Evolutionary conservation across 2,888 invertebrate genomes (phyloP), one percentile per base, ranked within the genome.

Genomic region (Amphipyra berbera): DNA sequence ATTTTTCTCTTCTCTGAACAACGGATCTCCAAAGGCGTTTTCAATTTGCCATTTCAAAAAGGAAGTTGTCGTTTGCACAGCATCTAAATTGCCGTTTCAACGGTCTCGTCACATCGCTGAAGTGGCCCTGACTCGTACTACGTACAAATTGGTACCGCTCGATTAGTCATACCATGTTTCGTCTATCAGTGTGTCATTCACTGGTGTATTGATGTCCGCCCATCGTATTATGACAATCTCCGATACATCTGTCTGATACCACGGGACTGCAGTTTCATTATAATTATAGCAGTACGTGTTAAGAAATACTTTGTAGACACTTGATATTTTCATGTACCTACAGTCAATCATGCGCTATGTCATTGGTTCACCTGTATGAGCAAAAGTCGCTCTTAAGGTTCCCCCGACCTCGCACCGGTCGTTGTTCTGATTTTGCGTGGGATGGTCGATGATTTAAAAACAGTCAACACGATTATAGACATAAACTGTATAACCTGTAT

Each of bases 1-100:
- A 47, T 60, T 66, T 49, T 62, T 44, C 38, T 21, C 45, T 59
- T 40, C 40, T 46, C 58, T 53, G 47, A 15, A 68, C 68, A 81
- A 63, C 64, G 57, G 66, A 66, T 53, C 73, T 63, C 60, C 68
- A 71, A 69, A 74, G 59, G 47, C 69, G 68, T 73, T 81, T 80
- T 76, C 73, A 76, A 81, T 82, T 78, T 68, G 78, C 83, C 69
- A 76, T 85, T 82, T 82, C 67, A 78, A 85, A 74, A 88, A 87
- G 88, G 91, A 92, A 87, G 90, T 85, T 67, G 81, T 77, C 80
- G 82, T 89, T 91, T 89, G 86, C 82, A 77, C 79, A 79, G 75
- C 68, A 76, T 82, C 86, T 88, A 86, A 90, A 90, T 90, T 88
- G 87, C 78, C 78, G 71, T 76, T 83, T 83, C 71, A 73, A 76